phyloP scores from a whole-genome alignment of 2,797 vertebrate species.

The Sphaeramia orbicularis region DNA sequence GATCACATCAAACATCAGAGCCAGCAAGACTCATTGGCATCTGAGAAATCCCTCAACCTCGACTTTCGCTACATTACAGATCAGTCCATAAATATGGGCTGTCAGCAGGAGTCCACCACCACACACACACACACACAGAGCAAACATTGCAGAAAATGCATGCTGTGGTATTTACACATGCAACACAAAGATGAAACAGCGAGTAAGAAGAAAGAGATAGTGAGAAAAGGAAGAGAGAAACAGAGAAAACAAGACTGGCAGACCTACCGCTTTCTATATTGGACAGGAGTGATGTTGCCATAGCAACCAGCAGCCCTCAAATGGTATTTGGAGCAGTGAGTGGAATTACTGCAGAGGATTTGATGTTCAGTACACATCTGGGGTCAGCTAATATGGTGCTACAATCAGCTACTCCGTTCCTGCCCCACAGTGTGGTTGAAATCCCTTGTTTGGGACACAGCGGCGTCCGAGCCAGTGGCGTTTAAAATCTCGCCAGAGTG shows the following conservation, averaged over 20 bases:
- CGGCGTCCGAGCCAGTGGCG: constrained; percentile 31
- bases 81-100: constrained; percentile 30
- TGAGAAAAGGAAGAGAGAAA: constrained; percentile 22
- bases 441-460: constrained; percentile 56
- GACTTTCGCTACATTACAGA: constrained; percentile 45
- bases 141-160: constrained; percentile 45
- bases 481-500: constrained; percentile 44
- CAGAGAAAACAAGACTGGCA: constrained; percentile 61
- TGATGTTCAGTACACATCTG: constrained; percentile 86
- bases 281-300: constrained; percentile 87
- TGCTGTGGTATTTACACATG: constrained; percentile 54
- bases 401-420: constrained; percentile 61
- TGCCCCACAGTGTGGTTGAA: constrained; percentile 22
- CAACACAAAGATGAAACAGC: constrained; percentile 41
- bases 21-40: constrained; percentile 27
- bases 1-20: constrained; percentile 51
- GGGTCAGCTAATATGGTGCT: constrained; percentile 81
- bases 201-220: constrained; percentile 38
- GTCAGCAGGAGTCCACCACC: constrained; percentile 23
- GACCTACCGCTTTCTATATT: constrained; percentile 80
- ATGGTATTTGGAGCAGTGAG: constrained; percentile 87
- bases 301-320: constrained; percentile 83
- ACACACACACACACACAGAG: constrained; percentile 2
- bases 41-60: constrained; percentile 28
- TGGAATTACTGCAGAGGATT: constrained; percentile 87